Base-by-base conservation (phyloP, 2,113 vertebrate species). In the Phalacrocorax brasilianus region DNA sequence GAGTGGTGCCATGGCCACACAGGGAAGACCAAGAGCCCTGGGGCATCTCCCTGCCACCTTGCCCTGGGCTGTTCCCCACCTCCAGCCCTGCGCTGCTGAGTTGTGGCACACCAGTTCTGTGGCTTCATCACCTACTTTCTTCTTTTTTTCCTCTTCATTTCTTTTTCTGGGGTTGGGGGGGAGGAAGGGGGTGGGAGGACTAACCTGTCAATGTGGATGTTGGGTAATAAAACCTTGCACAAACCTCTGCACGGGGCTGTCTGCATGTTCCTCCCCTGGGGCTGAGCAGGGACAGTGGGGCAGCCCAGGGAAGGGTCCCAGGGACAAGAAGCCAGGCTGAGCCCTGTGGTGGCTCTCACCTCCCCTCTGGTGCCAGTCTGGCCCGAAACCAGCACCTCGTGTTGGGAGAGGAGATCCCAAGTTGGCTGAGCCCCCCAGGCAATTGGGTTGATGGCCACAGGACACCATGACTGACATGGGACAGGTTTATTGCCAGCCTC, bases 171-270 rank as follows among this genome's bases (percentile, higher is more conserved):
- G 62, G 80, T 70, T 0, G 42, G 45, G 47, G 42, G 93, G 95
- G 91, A 45, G 85, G 85, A 88, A 88, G 50, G 61, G 68, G 83
- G 92, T 0, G 92, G 94, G 94, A 80, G 52, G 68, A 93, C 55
- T 81, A 93, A 56, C 66, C 86, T 98, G 97, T 98, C 89, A 89
- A 4, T 7, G 58, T 97, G 91, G 93, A 95, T 97, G 93, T 96
- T 97, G 96, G 90, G 95, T 98, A 98, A 97, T 98, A 98, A 98
- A 98, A 95, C 61, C 84, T 95, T 97, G 77, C 81, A 89, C 58
- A 97, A 93, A 97, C 20, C 53, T 93, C 35, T 72, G 12, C 8
- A 0, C 0, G 1, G 62, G 38, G 61, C 92, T 95, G 86, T 86
- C 66, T 93, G 58, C 73, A 56, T 73, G 79, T 94, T 75, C 49